Base-by-base conservation (phyloP, 1,140 invertebrate species). In the Brachionus calyciflorus region DNA sequence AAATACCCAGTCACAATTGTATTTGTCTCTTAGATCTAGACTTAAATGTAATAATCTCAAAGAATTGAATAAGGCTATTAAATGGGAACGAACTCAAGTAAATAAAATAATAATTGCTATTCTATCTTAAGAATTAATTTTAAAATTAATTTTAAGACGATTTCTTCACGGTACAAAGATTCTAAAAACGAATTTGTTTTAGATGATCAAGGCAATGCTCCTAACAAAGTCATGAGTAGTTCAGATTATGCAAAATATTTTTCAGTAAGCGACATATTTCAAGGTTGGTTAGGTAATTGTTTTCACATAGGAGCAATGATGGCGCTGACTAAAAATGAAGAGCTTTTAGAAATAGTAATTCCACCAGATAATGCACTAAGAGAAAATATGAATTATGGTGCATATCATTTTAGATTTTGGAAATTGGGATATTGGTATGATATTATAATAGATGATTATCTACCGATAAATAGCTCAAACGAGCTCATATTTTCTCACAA, bases 401-500 rank as follows among this genome's bases (percentile, higher is more conserved):
- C 69, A 14, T 73, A 51, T 73, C 69, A 55, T 51, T 73, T 73
- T 26, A 73, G 69, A 51, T 73, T 73, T 55, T 73, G 69, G 69
- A 73, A 73, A 30, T n/a, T 73, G 5, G 69, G 69, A 21, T 49
- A 37, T 21, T 73, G 69, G 69, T 55, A 73, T 40, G 69, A 73
- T 19, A 55, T 30, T 14, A 46, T 73, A 30, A 33, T 73, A n/a
- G 69, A 73, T 41, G 69, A 73, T 21, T 73, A 73, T 51, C 21
- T 73, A 19, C 69, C 69, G 1, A 53, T 82, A 1, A 78, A 79
- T 60, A 78, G 77, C 19, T 78, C 81, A 28, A 81, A 81, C 0
- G 41, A 76, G 10, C 78, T 84, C 2, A 24, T 82, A 40, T 83
- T 80, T 70, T 81, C 81, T 6, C 78, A 79, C 5, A 82, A 81